A percentile compares a stretch with the other conserved stretches of the same genome.
Evolutionary conservation across 2,113 vertebrate genomes (phyloP).

Genomic region (Bambusicola thoracicus): DNA sequence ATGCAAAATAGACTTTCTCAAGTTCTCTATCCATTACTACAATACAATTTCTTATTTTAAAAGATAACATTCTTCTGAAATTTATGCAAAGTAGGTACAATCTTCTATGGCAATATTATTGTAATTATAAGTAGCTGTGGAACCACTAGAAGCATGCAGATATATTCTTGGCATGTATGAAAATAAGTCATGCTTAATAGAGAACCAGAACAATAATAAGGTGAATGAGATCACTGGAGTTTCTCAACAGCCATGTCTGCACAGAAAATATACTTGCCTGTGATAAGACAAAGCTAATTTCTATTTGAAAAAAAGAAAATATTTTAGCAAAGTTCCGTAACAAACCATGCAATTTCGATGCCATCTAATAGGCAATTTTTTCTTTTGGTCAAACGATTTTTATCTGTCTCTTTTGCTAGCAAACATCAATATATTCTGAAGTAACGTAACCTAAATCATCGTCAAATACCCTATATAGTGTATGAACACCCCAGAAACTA

Average conservation of each 20-base stretch:
- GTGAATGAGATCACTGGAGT: background rate
- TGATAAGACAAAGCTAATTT: background rate
- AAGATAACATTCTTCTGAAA: background rate
- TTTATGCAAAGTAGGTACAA: background rate
- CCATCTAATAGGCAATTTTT: background rate
- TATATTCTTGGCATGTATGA: background rate
- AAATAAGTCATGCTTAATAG: background rate
- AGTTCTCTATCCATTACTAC: background rate
- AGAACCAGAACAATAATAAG: background rate
- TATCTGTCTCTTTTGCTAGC: background rate
- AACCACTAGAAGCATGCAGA: background rate
- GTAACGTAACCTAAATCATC: background rate
- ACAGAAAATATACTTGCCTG: background rate
- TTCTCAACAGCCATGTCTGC: background rate
- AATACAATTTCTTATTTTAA: background rate
- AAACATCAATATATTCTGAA: background rate
- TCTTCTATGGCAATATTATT: background rate
- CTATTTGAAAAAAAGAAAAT: background rate
- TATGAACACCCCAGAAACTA: background rate
- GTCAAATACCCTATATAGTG: background rate
- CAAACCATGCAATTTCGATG: background rate
- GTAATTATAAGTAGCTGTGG: fast-evolving
- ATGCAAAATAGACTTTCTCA: background rate
- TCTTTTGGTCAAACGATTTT: background rate
- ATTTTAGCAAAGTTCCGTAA: background rate